These are phyloP conservation scores for Lepilemur ruficaudatus DNA, from an alignment of 2,797 vertebrate species.

Conservation along the genomic window DNA sequence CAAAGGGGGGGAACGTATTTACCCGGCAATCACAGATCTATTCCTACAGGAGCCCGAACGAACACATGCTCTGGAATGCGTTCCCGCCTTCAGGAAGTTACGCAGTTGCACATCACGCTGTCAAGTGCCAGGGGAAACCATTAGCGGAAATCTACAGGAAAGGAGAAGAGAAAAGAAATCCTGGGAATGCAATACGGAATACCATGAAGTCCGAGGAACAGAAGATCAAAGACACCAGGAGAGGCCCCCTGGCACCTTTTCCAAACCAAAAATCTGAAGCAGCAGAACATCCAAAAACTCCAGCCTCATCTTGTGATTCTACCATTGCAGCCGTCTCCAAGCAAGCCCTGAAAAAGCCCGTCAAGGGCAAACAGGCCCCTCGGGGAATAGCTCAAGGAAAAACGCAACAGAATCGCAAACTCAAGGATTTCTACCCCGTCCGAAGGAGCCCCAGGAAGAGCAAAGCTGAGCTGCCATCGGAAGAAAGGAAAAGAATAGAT, in stretches of 20 bases:
- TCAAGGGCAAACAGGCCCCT: conserved; percentile 86
- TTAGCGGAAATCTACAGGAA: conserved; percentile 85
- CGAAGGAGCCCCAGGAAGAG: conserved; percentile 95
- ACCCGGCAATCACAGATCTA: conserved; percentile 88
- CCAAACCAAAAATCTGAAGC: conserved; percentile 83
- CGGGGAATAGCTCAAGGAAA: conserved; percentile 86
- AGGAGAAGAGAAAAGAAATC: conserved; percentile 86
- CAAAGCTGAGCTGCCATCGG: conserved; percentile 93
- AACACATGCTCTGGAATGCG: conserved; percentile 85
- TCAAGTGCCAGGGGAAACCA: conserved; percentile 85
- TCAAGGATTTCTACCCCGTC: conserved; percentile 96
- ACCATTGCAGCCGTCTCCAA: conserved; percentile 80
- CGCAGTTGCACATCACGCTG: conserved; percentile 88
- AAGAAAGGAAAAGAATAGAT: conserved; percentile 93
- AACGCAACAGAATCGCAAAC: conserved; percentile 91
- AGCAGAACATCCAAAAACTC: conserved; percentile 78
- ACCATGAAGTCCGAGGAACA: conserved; percentile 84
- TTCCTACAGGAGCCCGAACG: conserved; percentile 87
- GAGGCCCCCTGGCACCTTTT: conserved; percentile 75
- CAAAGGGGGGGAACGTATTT: conserved; percentile 91
- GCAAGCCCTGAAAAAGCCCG: conserved; percentile 83
- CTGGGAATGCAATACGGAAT: conserved; percentile 78
- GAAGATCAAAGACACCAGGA: conserved; percentile 82
- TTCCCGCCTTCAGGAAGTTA: conserved; percentile 89
- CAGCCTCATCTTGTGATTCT: conserved; percentile 68